Base-by-base conservation (phyloP, 2,113 vertebrate genomes). In the Pelecanoides urinatrix region DNA sequence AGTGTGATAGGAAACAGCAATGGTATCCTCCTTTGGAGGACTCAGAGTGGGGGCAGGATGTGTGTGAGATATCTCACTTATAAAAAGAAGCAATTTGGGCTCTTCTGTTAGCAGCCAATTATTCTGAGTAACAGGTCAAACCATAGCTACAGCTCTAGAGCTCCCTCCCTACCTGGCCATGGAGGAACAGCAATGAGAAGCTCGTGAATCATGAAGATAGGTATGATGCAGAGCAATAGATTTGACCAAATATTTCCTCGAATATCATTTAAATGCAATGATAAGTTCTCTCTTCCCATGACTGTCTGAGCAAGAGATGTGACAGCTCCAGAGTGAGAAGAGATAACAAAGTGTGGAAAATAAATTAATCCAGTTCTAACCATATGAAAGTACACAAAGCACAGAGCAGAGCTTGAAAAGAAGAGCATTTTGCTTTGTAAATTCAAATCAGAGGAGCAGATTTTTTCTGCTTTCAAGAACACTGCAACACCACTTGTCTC, bases 261-360 rank as follows among this genome's bases (percentile, higher is more conserved):
- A 67, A 93, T 86, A 42, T n/a, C 25, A 42, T 85, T 71, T 79
- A 82, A 94, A 90, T 1, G 6, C n/a, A 85, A 30, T 53, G 42
- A 40, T 68, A 81, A 82, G 11, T 78, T 95, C 40, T 92, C 44
- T 19, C 38, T 92, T 91, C 58, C 59, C n/a, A 13, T 91, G 58
- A 32, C 32, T 90, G 45, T 68, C 77, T 82, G 58, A 90, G 70
- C 47, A 91, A 88, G 55, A 52, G 42, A 90, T 71, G 78, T 93
- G 84, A 94, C 87, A 93, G 62, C 45, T 58, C 70, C 80, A 50
- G 63, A 94, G 55, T 50, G 75, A 94, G 77, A 92, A 79, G 61
- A 92, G 90, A 92, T 87, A 85, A 91, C 58, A 86, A 94, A 80
- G n/a, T 32, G 86, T 52, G 77, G 77, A 91, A 95, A 95, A 96